A percentile compares a stretch with the other conserved stretches of the same genome.
phyloP scores from a whole-genome alignment of 1,140 invertebrate species.

The Drosophila triauraria region DNA sequence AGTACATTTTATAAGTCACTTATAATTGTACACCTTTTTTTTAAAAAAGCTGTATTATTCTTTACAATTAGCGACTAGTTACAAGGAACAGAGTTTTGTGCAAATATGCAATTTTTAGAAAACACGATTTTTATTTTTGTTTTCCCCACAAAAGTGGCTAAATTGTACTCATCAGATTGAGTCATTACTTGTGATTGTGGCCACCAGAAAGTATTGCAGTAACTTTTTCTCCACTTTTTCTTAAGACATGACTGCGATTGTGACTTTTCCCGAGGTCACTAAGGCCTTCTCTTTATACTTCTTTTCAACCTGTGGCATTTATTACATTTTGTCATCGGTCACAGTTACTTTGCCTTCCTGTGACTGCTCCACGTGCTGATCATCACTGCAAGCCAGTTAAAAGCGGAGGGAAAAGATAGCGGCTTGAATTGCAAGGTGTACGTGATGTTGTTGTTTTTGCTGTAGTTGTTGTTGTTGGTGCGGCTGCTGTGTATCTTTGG shows the following conservation, averaged over 20 bases:
- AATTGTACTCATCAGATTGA: background rate
- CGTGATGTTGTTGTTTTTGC: slow-evolving; percentile 55
- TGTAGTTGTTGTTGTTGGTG: slow-evolving; percentile 26
- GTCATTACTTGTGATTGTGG: background rate
- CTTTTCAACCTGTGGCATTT: background rate
- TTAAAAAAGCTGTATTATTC: too few species aligned
- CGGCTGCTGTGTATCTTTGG: slow-evolving; percentile 75
- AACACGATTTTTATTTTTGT: background rate
- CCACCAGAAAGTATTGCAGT: background rate
- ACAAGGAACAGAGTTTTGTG: too few species aligned
- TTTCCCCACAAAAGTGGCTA: background rate
- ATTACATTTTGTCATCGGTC: background rate
- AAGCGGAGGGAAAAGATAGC: slow-evolving; percentile 71
- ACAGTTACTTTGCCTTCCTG: slow-evolving; percentile 19
- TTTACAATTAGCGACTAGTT: background rate
- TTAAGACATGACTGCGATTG: background rate
- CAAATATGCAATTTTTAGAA: background rate
- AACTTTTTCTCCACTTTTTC: background rate
- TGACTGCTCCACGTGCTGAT: slow-evolving; percentile 31
- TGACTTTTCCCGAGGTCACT: slow-evolving; percentile 1
- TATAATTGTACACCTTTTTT: too few species aligned
- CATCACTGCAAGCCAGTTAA: slow-evolving; percentile 36
- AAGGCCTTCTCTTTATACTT: background rate
- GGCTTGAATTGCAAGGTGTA: slow-evolving; percentile 83
- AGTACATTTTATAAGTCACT: background rate